A percentile compares a stretch with the other conserved stretches of the same genome.
Conservation (phyloP, 2,888 invertebrate genomes). For the Tachina grossa region DNA sequence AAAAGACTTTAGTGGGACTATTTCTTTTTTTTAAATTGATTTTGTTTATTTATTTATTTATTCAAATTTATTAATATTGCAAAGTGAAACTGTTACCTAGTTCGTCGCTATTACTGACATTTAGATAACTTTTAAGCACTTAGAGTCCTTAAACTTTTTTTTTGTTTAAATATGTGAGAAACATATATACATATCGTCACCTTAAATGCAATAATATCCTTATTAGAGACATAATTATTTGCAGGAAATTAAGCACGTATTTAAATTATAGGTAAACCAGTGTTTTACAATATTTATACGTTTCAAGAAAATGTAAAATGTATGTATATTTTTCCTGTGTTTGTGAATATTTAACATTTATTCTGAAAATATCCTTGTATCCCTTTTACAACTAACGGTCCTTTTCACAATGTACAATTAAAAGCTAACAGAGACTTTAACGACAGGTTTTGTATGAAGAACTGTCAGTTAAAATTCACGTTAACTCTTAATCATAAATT, state of each 20-base stretch:
- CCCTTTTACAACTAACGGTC: too few relatives aligned
- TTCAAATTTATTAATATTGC: neutral
- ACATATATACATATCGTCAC: conserved; percentile 30
- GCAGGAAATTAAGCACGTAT: neutral
- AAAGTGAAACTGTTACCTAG: neutral
- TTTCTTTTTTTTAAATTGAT: conserved; percentile 3
- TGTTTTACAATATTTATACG: too few relatives aligned
- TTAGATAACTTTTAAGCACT: neutral
- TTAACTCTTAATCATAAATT: too few relatives aligned
- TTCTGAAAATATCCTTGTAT: too few relatives aligned
- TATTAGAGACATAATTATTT: neutral
- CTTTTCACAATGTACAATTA: too few relatives aligned
- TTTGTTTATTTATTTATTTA: conserved; percentile 39
- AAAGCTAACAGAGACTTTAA: too few relatives aligned
- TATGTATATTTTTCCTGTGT: too few relatives aligned
- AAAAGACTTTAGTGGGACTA: conserved; percentile 33
- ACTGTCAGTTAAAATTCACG: too few relatives aligned
- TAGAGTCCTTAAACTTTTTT: conserved; percentile 1
- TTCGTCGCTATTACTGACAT: neutral
- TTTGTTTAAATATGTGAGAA: neutral
- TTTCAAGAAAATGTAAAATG: too few relatives aligned
- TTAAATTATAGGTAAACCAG: neutral
- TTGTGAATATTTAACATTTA: too few relatives aligned
- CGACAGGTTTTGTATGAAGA: too few relatives aligned
- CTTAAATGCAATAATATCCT: conserved; percentile 15